Evolutionary conservation across 2,797 vertebrate genomes (phyloP), one percentile per base, ranked within the genome.

Genomic region (Parotocinclus haroldoi): DNA sequence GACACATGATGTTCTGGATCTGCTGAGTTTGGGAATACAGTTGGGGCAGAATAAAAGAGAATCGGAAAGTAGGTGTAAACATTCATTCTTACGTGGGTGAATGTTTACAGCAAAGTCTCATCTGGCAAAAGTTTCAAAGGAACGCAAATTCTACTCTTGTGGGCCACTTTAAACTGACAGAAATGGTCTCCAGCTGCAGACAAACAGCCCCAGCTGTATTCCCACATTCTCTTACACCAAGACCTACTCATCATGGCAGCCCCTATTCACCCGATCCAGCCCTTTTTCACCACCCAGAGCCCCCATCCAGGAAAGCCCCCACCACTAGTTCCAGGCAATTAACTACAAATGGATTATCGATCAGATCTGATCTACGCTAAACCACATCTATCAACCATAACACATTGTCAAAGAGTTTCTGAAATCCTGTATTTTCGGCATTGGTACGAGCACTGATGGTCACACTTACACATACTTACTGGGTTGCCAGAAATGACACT

Each of bases 181-280:
- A 75, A 81, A 80, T 75, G 58, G 69, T 66, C 61, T 77, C 75
- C 78, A 83, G 77, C 76, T 81, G 78, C 70, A 70, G 63, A 56
- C 73, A 75, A 75, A 69, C 72, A 69, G 16, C 54, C 62, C 48
- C 72, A 69, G 61, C 58, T 66, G 60, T 58, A 68, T 57, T 61
- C 45, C 66, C 37, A 40, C 38, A 9, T 10, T 19, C 63, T 58
- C 57, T 62, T 48, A 11, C 27, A 40, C 51, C 60, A 14, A 58
- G 37, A 55, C 59, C 54, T 42, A 39, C 66, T 74, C 60, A 69
- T 68, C 60, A 66, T 64, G 55, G 66, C 66, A 69, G 49, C 66
- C 71, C 66, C 59, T 66, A 66, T 66, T 56, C 58, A 63, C 53
- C 68, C 52, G 63, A 63, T 65, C 58, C 58, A 58, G 42, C 56